These are phyloP conservation scores for Oreortyx pictus DNA, from an alignment of 2,797 vertebrate genomes.

Conservation along the genomic window DNA sequence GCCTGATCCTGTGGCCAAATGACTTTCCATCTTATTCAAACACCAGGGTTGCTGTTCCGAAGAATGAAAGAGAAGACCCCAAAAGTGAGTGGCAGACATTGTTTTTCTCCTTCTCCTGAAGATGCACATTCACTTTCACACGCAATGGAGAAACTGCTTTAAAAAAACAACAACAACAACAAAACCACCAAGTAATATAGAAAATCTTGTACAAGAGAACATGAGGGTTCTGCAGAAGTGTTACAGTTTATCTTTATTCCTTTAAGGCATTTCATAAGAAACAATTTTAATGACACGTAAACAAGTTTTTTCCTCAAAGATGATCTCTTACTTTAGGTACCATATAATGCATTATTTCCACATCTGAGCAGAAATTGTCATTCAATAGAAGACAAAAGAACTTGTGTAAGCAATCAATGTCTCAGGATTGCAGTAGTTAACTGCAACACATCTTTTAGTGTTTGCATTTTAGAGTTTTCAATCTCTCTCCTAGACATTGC, in stretches of 20 bases:
- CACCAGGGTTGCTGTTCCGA: conserved; percentile 48
- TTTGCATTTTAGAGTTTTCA: conserved; percentile 48
- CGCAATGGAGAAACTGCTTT: conserved; percentile 36
- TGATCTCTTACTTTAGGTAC: conserved; percentile 57
- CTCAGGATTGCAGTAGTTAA: conserved; percentile 15
- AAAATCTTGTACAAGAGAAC: conserved; percentile 60
- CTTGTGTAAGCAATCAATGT: conserved; percentile 30
- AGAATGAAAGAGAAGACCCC: conserved; percentile 52
- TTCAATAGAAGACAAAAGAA: conserved; percentile 48
- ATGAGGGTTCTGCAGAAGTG: conserved; percentile 52
- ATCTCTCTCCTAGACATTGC: conserved; percentile 8
- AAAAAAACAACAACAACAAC: neutral
- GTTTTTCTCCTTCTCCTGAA: conserved; percentile 41
- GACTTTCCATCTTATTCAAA: neutral
- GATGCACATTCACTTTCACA: conserved; percentile 17
- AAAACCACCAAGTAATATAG: neutral
- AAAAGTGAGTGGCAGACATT: conserved; percentile 18
- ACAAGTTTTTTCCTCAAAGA: conserved; percentile 58
- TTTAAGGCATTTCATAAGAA: conserved; percentile 75
- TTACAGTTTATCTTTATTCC: conserved; percentile 57
- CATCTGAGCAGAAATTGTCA: conserved; percentile 28
- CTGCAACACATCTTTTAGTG: conserved; percentile 13
- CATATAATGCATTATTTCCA: neutral
- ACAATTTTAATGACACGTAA: conserved; percentile 63
- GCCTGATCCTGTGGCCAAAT: neutral